A percentile compares a stretch with the other conserved stretches of the same genome.
phyloP scores from a whole-genome alignment of 2,113 vertebrate genomes.

The Myocastor coypus region DNA sequence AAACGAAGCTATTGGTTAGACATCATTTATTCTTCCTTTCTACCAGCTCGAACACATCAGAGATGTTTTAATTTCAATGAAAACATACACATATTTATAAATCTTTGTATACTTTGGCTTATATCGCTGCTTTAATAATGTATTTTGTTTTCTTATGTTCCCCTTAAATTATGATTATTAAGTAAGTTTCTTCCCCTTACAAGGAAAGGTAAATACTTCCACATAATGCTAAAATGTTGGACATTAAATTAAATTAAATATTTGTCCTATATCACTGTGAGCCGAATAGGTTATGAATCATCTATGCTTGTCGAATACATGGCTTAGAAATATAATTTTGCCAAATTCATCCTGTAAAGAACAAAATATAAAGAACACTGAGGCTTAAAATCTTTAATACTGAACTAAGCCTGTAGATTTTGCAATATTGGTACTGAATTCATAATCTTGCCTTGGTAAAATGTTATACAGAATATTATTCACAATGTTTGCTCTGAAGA shows the following conservation, averaged over 20 bases:
- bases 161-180: slow-evolving; percentile 64
- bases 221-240: slow-evolving; percentile 49
- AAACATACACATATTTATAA: slow-evolving; percentile 34
- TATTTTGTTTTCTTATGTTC: slow-evolving; percentile 55
- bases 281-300: slow-evolving; percentile 69
- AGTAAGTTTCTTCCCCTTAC: slow-evolving; percentile 69
- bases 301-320: slow-evolving; percentile 65
- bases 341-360: slow-evolving; percentile 64
- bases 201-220: slow-evolving; percentile 65
- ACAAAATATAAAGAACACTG: slow-evolving; percentile 74
- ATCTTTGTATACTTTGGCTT: slow-evolving; percentile 40
- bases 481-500: slow-evolving; percentile 66
- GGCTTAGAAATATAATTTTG: slow-evolving; percentile 69
- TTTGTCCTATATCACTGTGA: slow-evolving; percentile 60
- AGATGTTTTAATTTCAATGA: slow-evolving; percentile 39
- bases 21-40: neutral
- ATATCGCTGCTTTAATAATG: slow-evolving; percentile 51
- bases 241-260: slow-evolving; percentile 22
- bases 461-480: slow-evolving; percentile 63
- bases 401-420: slow-evolving; percentile 56
- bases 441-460: slow-evolving; percentile 66
- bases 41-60: neutral
- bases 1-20: neutral
- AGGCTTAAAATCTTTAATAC: slow-evolving; percentile 68
- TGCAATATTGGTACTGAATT: slow-evolving; percentile 63